Percentiles rank a stretch among this genome's conserved stretches.
Conservation (phyloP, 2,797 vertebrate genomes). For the Emys orbicularis region DNA sequence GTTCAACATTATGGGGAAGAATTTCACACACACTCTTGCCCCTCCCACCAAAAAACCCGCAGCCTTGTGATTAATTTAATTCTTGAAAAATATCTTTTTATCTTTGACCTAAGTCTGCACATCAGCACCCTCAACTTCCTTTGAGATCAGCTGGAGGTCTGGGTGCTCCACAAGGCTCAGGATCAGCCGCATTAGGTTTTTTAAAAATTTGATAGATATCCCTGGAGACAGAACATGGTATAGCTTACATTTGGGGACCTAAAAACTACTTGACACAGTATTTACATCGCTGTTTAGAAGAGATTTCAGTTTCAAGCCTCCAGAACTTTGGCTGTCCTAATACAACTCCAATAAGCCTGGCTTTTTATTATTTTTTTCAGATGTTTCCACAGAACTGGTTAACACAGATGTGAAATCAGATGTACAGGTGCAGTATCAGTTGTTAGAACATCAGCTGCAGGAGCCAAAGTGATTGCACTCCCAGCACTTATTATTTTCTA, state of each 20-base stretch:
- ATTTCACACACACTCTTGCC: background rate
- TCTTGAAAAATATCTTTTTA: background rate
- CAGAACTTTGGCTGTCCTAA: slow-evolving; percentile 34
- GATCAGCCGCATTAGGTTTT: fast-evolving
- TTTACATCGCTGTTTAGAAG: slow-evolving; percentile 54
- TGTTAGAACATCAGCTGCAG: slow-evolving; percentile 40
- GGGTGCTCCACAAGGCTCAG: background rate
- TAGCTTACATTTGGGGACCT: slow-evolving; percentile 17
- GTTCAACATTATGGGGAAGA: background rate
- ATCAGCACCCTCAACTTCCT: background rate
- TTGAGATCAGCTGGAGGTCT: background rate
- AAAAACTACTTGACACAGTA: slow-evolving; percentile 28
- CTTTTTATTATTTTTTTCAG: slow-evolving; percentile 63
- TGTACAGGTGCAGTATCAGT: slow-evolving; percentile 34
- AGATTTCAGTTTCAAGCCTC: slow-evolving; percentile 57
- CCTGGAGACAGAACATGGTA: background rate
- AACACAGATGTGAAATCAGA: background rate
- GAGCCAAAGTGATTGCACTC: slow-evolving; percentile 22
- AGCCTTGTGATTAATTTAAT: background rate
- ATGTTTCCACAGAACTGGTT: slow-evolving; percentile 51
- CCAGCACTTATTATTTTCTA: slow-evolving; percentile 19
- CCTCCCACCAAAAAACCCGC: background rate
- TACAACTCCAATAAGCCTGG: slow-evolving; percentile 44
- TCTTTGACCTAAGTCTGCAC: background rate
- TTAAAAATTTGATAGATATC: background rate